Conservation (phyloP, 2,113 vertebrate species). For the Tretioscincus oriximinensis region DNA sequence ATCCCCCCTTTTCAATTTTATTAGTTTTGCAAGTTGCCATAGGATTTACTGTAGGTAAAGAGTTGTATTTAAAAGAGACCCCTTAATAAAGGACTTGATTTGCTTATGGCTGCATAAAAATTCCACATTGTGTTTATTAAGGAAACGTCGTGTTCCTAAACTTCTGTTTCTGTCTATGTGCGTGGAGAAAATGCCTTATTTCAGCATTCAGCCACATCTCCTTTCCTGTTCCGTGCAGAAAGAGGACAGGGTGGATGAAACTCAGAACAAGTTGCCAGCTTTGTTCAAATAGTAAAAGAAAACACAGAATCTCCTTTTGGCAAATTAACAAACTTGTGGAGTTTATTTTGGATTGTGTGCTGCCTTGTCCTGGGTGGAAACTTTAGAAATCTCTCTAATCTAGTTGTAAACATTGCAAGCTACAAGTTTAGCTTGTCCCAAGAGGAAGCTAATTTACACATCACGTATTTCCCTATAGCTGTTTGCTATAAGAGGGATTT, state of each 20-base stretch:
- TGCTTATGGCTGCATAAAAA: neutral
- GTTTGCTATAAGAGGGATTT: neutral
- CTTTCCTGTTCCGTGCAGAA: neutral
- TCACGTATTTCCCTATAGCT: neutral
- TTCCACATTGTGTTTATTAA: neutral
- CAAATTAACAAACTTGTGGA: constrained; percentile 29
- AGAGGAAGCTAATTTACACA: neutral
- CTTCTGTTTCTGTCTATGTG: neutral
- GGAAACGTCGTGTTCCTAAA: neutral
- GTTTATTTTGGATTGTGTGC: constrained; percentile 12
- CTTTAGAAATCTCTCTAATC: fast-evolving
- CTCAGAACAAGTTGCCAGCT: constrained; percentile 37
- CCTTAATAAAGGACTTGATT: neutral
- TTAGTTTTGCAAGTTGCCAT: too few species aligned
- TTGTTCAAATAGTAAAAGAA: constrained; percentile 23
- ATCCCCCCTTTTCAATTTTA: too few species aligned
- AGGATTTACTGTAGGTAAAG: too few species aligned
- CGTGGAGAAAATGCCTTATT: neutral
- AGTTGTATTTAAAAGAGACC: too few species aligned
- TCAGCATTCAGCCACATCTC: neutral
- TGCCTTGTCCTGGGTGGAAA: constrained; percentile 6
- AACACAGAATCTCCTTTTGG: constrained; percentile 27
- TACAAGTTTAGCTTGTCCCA: neutral
- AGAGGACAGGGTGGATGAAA: constrained; percentile 27
- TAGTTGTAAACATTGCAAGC: neutral